These are phyloP conservation scores for Ictalurus punctatus DNA, from an alignment of 2,113 vertebrate species.

Conservation along the genomic window DNA sequence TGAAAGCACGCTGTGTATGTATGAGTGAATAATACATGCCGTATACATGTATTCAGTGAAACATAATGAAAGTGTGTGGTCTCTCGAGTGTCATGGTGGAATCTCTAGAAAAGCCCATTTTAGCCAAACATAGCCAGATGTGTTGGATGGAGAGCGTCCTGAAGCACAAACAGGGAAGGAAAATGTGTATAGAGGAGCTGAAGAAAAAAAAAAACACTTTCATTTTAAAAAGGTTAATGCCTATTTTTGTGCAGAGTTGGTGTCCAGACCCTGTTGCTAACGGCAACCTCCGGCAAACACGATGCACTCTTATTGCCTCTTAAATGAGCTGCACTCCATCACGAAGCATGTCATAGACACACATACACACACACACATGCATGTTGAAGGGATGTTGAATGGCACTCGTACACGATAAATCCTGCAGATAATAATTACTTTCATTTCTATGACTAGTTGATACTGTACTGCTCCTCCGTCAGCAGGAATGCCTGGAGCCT, in stretches of 20 bases:
- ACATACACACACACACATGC: not conserved
- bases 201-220: slow-evolving; percentile 33
- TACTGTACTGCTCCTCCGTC: not conserved
- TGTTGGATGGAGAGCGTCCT: not conserved
- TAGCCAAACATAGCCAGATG: not conserved
- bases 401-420: not conserved
- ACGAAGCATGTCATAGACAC: not conserved
- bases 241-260: slow-evolving; percentile 42
- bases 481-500: slow-evolving; percentile 1
- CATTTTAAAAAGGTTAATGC: slow-evolving; percentile 44
- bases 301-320: slow-evolving; percentile 46
- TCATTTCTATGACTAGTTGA: not conserved
- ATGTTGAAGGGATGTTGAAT: not conserved
- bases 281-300: slow-evolving; percentile 35
- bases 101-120: not conserved
- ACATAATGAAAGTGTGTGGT: not conserved
- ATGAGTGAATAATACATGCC: not conserved
- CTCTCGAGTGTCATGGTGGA: not conserved
- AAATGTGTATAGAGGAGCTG: not conserved
- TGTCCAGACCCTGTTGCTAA: slow-evolving; percentile 48
- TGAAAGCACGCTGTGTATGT: not conserved
- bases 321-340: slow-evolving; percentile 27
- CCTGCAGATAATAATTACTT: not conserved
- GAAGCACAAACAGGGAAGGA: not conserved
- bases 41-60: not conserved